A percentile compares a stretch with the other conserved stretches of the same genome.
Evolutionary conservation across 2,797 vertebrate species (phyloP).

Genomic region (Propithecus perrieri): DNA sequence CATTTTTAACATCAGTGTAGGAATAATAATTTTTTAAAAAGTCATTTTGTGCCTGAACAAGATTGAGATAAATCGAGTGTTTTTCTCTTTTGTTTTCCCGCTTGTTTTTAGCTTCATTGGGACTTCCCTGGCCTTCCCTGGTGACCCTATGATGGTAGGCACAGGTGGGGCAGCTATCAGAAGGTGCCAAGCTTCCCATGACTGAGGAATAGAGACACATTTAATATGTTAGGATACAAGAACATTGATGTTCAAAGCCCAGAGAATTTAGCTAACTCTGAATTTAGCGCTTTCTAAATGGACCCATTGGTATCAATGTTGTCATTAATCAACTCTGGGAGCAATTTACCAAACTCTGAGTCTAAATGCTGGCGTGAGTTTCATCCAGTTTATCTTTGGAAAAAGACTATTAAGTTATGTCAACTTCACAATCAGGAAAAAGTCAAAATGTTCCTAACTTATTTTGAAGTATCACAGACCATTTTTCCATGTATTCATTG

Average conservation of each 20-base stretch:
- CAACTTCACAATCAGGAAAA: background rate
- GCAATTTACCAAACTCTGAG: background rate
- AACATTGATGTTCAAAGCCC: background rate
- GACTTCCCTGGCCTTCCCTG: background rate
- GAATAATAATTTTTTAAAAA: slow-evolving; percentile 1
- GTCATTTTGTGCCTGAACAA: background rate
- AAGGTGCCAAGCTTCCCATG: background rate
- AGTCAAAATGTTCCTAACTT: background rate
- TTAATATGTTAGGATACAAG: background rate
- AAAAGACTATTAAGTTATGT: background rate
- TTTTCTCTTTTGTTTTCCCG: background rate
- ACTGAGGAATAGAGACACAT: background rate
- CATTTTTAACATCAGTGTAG: slow-evolving; percentile 54
- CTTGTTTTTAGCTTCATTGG: background rate
- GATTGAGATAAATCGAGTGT: slow-evolving; percentile 48
- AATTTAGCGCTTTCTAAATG: background rate
- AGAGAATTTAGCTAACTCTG: background rate
- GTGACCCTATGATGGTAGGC: background rate
- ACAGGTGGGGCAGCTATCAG: background rate
- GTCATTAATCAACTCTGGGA: background rate
- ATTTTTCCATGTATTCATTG: background rate
- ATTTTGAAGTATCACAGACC: background rate
- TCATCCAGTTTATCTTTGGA: background rate
- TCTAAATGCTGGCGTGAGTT: background rate
- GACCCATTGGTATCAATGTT: background rate